Evolutionary conservation across 2,888 invertebrate genomes (phyloP), one percentile per base, ranked within the genome.

Genomic region (Zhuqinia jingwanae): DNA sequence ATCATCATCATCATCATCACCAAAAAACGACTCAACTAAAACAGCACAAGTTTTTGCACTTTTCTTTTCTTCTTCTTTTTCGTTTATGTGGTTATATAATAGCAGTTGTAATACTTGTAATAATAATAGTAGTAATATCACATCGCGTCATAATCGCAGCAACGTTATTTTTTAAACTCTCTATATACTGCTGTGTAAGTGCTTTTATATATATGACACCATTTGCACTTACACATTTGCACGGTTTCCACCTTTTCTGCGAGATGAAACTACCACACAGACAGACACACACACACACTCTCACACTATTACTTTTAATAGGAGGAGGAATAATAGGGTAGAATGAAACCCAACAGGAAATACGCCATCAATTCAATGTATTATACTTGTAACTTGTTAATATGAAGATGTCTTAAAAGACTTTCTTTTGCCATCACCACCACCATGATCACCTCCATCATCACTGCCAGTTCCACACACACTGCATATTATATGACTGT

Each of bases 311-410:
- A 63, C 79, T 50, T 65, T 79, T 80, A 80, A 77, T 56, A 77
- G 36, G 30, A 77, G 58, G 30, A 77, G 58, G 50, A 80, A 80
- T 68, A 56, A 70, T 76, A 83, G 65, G 63, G 68, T 25, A 42
- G 60, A 83, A 27, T 56, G 36, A 63, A 50, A 83, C 20, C 42
- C 36, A 83, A 77, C 42, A 65, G 83, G 83, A 83, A 83, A 83
- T 83, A 83, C 63, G 36, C 83, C 83, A 83, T 83, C 76, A 83
- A 83, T 83, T 83, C 65, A 76, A 76, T 83, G 83, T 83, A 63
- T 78, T 63, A 78, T 78, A 78, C 75, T 75, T 50, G 53, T 78
- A 47, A 77, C 78, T 78, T 78, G 78, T 78, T 78, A 78, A 76
- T 83, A 68, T 65, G 83, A 76, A 68, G 65, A 76, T 82, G 58